Percentiles rank a stretch among this genome's conserved stretches.
phyloP scores from a whole-genome alignment of 1,140 invertebrate species.

The Scaptomyza montana region DNA sequence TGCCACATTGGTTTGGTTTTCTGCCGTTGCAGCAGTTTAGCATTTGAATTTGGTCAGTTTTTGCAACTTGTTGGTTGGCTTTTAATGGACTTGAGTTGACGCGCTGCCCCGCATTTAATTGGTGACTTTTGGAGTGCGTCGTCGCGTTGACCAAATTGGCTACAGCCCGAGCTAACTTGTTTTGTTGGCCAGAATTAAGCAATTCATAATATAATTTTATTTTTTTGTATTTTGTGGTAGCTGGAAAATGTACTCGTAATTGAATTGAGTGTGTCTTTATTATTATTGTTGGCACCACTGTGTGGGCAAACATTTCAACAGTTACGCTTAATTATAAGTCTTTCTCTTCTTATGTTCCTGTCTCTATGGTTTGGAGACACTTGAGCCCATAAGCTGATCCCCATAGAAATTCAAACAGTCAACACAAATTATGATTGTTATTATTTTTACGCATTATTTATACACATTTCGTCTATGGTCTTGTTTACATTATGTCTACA shows the following conservation, averaged over 20 bases:
- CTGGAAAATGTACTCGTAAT: conserved; percentile 48
- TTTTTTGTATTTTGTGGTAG: conserved; percentile 6
- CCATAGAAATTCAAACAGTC: conserved; percentile 42
- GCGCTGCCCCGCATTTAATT: conserved; percentile 23
- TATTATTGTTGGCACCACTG: conserved; percentile 1
- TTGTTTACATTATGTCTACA: conserved; percentile 51
- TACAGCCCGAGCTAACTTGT: conserved; percentile 37
- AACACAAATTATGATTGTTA: conserved; percentile 64
- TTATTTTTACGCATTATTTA: conserved; percentile 69
- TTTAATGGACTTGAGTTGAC: conserved; percentile 43
- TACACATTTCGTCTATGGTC: conserved; percentile 51
- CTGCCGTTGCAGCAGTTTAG: conserved; percentile 38
- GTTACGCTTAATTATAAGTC: conserved; percentile 57
- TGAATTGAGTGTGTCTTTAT: conserved; percentile 37
- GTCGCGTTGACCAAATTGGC: conserved; percentile 24
- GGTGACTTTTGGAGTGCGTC: conserved; percentile 21
- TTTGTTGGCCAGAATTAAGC: conserved; percentile 43
- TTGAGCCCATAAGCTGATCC: conserved; percentile 32
- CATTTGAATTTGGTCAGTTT: conserved; percentile 55
- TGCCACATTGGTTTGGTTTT: conserved; percentile 11
- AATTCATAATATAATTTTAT: conserved; percentile 31
- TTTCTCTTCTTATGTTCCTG: neutral
- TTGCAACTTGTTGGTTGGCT: conserved; percentile 50
- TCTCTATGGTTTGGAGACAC: conserved; percentile 18
- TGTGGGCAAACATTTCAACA: conserved; percentile 61